Conservation (phyloP, 2,888 invertebrate species). For the Galeruca laticollis region DNA sequence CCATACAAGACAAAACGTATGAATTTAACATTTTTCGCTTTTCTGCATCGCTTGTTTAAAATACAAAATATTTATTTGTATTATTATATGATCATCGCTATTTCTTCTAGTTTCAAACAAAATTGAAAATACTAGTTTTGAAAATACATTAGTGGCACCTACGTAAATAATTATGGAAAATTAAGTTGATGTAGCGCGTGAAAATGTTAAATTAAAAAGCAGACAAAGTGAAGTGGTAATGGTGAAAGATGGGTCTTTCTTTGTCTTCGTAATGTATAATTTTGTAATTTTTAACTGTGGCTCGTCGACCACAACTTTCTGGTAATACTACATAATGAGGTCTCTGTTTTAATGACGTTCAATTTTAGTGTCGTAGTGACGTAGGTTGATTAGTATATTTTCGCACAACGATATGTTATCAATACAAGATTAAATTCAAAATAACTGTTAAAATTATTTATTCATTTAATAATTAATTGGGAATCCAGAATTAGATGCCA, state of each 20-base stretch:
- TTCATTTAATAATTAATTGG: too few species aligned
- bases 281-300: slow-evolving; percentile 47
- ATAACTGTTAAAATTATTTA: not conserved
- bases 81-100: not conserved
- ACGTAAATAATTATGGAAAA: slow-evolving; percentile 28
- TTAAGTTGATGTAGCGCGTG: slow-evolving; percentile 42
- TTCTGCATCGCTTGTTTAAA: too few species aligned
- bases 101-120: not conserved
- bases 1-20: too few species aligned
- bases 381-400: not conserved
- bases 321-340: slow-evolving; percentile 53
- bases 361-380: slow-evolving; percentile 15
- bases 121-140: not conserved
- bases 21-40: too few species aligned
- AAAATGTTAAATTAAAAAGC: slow-evolving; percentile 41
- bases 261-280: slow-evolving; percentile 53
- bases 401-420: not conserved
- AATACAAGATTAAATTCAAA: not conserved
- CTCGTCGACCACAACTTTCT: slow-evolving; percentile 42
- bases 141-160: not conserved
- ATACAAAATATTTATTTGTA: not conserved
- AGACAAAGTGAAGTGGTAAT: slow-evolving; percentile 41
- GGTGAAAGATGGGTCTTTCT: slow-evolving; percentile 50
- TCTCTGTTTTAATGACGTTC: slow-evolving; percentile 47
- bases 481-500: too few species aligned